phyloP scores from a whole-genome alignment of 2,113 vertebrate genomes.

The Lucifuga dentata region DNA sequence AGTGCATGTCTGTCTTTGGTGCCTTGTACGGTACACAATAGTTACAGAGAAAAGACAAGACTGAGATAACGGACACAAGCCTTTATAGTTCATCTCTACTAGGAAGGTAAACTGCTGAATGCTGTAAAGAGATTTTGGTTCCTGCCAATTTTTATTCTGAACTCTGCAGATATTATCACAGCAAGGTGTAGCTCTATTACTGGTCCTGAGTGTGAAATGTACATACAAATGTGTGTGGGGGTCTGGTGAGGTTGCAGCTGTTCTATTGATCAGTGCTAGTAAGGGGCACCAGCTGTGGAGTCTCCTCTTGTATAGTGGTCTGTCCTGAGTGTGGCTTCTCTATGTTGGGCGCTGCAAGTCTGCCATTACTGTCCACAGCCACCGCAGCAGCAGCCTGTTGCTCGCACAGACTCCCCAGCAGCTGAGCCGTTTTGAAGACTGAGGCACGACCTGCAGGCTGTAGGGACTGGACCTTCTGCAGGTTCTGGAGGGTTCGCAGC shows the following conservation, averaged over 20 bases:
- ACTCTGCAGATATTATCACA: constrained; percentile 16
- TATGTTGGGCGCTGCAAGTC: not conserved
- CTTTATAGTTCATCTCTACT: constrained; percentile 6
- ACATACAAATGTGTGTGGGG: not conserved
- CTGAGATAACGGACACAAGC: constrained; percentile 18
- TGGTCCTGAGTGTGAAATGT: constrained; percentile 71
- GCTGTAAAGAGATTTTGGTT: constrained; percentile 33
- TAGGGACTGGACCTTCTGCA: constrained; percentile 86
- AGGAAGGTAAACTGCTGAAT: constrained; percentile 7
- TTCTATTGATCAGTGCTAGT: constrained; percentile 79
- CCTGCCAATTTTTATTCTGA: constrained; percentile 2
- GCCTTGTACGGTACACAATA: constrained; percentile 33
- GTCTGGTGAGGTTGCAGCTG: not conserved
- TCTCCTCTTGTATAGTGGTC: constrained; percentile 85
- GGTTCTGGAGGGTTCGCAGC: constrained; percentile 89
- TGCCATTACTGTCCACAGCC: constrained; percentile 14
- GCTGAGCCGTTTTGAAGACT: constrained; percentile 92
- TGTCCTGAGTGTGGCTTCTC: constrained; percentile 66
- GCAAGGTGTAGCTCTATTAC: constrained; percentile 36
- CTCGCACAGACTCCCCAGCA: constrained; percentile 90
- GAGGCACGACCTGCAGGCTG: constrained; percentile 85
- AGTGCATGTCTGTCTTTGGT: constrained; percentile 81
- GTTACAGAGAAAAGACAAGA: constrained; percentile 28
- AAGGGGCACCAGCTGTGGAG: constrained; percentile 88
- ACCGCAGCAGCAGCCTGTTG: constrained; percentile 76